These are phyloP conservation scores for Eupsittula cactorum DNA, from an alignment of 2,113 vertebrate species.

Conservation along the genomic window DNA sequence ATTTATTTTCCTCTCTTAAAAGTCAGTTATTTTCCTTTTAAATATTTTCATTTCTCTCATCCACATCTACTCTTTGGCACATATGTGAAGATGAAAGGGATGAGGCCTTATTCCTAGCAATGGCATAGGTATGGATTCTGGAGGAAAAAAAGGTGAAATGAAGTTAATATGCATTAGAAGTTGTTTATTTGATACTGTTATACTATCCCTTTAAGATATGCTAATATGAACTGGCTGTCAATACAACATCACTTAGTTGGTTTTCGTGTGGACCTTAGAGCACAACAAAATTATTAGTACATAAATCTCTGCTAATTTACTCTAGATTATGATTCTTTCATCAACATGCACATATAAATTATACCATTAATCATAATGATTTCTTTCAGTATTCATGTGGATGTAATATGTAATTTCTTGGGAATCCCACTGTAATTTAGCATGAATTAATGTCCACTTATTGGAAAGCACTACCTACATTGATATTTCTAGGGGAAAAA, in stretches of 20 bases:
- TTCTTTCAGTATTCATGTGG: constrained; percentile 57
- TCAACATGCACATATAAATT: constrained; percentile 70
- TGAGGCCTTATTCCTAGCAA: neutral
- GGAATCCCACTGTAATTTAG: constrained; percentile 67
- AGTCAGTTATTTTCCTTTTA: neutral
- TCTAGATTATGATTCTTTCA: constrained; percentile 68
- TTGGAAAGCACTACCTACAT: constrained; percentile 9
- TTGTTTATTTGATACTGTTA: neutral
- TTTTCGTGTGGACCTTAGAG: constrained; percentile 53
- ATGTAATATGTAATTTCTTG: constrained; percentile 61
- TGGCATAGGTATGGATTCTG: neutral
- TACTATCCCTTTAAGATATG: constrained; percentile 24
- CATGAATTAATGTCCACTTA: constrained; percentile 70
- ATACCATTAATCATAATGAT: constrained; percentile 70
- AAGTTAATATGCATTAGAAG: neutral
- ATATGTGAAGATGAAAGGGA: neutral
- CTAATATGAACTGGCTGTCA: constrained; percentile 37
- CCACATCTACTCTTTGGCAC: neutral
- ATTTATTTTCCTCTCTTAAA: neutral
- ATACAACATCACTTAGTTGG: constrained; percentile 47
- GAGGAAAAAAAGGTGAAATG: neutral
- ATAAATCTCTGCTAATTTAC: constrained; percentile 70
- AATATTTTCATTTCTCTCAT: neutral
- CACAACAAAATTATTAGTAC: constrained; percentile 67
- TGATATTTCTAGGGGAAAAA: constrained; percentile 39